Evolutionary conservation across 2,113 vertebrate genomes (phyloP), one percentile per base, ranked within the genome.

Genomic region (Mohoua ochrocephala): DNA sequence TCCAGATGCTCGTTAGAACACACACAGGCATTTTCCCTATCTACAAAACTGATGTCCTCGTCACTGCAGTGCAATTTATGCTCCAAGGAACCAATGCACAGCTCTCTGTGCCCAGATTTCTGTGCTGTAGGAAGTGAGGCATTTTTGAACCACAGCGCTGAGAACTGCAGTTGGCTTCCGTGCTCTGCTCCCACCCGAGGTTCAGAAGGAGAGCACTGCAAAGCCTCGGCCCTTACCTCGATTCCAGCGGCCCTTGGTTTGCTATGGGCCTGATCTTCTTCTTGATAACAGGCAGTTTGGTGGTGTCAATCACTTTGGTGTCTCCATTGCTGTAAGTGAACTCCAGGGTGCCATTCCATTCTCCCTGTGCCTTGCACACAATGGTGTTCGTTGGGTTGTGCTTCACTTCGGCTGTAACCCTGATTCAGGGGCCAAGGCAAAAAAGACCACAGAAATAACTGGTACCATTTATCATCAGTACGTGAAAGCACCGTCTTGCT

Each of bases 361-460:
- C 99, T 39, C 99, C 99, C 70, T 99, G 99, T 6, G 99, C 99
- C 96, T 99, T 99, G 92, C 99, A 99, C 4, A 99, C 98, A 2
- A 99, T 98, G 89, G 98, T 99, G 97, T 98, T 99, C 2, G 98
- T 99, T 6, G 98, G 98, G 76, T 98, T 99, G 97, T 99, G 99
- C 95, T 99, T 99, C 83, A 99, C 99, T 95, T 99, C 99, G 0
- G 99, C 99, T 3, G 99, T 99, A 79, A 99, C 99, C 97, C 99
- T 99, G 73, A 47, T 75, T 19, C 15, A 52, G 63, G 80, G 13
- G 6, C 53, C 35, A 44, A 52, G 63, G 15, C 28, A 13, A 52
- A 37, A 57, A 50, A 65, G 16, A 53, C 16, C 73, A 42, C 28
- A 41, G 22, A 73, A 80, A 57, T 74, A 77, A 93, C 27, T n/a